Evolutionary conservation across 2,888 invertebrate genomes (phyloP).

Genomic region (Chromoteleia sp.): DNA sequence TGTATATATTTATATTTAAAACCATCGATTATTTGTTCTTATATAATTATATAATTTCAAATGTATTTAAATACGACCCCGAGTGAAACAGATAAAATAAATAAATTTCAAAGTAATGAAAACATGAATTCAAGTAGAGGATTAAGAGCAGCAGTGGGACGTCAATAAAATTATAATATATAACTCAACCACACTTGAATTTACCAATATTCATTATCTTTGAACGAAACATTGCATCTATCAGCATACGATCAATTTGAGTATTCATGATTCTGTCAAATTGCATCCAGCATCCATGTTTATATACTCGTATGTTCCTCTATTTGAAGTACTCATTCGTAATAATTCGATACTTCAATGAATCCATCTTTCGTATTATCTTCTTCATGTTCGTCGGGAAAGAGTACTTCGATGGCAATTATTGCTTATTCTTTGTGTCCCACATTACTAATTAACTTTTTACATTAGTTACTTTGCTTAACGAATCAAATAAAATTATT

Average conservation of each 20-base stretch:
- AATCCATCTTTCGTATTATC: not conserved
- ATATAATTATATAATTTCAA: too few species aligned
- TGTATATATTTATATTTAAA: too few species aligned
- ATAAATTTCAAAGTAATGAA: too few species aligned
- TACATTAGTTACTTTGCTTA: too few species aligned
- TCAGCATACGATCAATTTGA: not conserved
- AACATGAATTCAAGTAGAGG: not conserved
- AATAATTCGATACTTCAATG: not conserved
- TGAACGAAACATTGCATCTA: constrained; percentile 3
- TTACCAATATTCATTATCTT: not conserved
- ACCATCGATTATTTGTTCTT: too few species aligned
- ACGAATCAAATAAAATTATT: too few species aligned
- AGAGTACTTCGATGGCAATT: not conserved
- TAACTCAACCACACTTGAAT: not conserved
- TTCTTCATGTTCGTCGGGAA: not conserved
- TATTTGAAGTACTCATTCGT: constrained; percentile 3
- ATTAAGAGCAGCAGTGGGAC: not conserved
- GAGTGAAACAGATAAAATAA: too few species aligned
- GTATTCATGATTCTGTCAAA: not conserved
- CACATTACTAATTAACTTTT: too few species aligned
- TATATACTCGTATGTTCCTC: constrained; percentile 5
- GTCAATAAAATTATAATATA: constrained; percentile 2
- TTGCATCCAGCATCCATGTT: not conserved
- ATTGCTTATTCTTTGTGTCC: not conserved
- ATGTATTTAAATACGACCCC: too few species aligned